These are phyloP conservation scores for Mobula hypostoma DNA, from an alignment of 2,113 vertebrate species.

Conservation along the genomic window DNA sequence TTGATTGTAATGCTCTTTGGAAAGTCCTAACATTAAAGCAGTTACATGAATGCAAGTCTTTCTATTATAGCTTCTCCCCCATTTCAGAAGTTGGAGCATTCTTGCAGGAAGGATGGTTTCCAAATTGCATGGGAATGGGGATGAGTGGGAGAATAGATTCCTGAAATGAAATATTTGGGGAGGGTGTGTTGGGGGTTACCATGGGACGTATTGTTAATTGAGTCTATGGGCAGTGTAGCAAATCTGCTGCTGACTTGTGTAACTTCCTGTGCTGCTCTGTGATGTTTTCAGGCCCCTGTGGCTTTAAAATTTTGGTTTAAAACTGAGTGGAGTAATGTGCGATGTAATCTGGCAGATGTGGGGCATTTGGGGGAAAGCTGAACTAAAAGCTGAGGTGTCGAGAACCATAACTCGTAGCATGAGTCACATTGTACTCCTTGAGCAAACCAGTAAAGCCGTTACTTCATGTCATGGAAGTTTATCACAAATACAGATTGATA, in stretches of 20 bases:
- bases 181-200: too few relatives aligned
- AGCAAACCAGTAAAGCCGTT: not conserved
- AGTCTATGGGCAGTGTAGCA: not conserved
- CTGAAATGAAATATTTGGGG: not conserved
- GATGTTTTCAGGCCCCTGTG: not conserved
- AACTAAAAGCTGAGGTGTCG: not conserved
- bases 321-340: not conserved
- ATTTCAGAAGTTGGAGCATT: too few relatives aligned
- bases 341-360: not conserved
- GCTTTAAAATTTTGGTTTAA: not conserved
- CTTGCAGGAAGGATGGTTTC: too few relatives aligned
- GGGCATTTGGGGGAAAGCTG: not conserved
- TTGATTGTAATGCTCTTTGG: too few relatives aligned
- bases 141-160: not conserved
- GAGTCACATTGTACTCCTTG: not conserved
- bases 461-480: not conserved
- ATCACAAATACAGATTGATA: not conserved
- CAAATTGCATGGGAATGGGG: not conserved
- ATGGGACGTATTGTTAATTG: not conserved
- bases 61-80: too few relatives aligned
- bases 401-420: not conserved
- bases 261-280: not conserved
- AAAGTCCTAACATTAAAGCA: too few relatives aligned
- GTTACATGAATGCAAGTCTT: too few relatives aligned
- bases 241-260: not conserved